These are phyloP conservation scores for Anguilla marmorata DNA, from an alignment of 2,797 vertebrate species.

Conservation along the genomic window DNA sequence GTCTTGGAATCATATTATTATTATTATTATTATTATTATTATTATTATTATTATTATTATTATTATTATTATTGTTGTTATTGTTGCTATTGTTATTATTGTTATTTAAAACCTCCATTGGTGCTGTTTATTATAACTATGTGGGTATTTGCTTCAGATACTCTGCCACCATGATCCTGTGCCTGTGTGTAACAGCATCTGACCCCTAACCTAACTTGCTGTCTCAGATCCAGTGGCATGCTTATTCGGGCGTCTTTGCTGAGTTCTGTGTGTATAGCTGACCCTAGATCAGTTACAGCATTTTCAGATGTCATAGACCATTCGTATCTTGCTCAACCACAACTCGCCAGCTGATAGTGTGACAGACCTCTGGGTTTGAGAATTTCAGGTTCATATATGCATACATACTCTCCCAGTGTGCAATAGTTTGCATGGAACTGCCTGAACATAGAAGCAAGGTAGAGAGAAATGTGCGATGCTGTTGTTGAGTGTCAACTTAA, in stretches of 20 bases:
- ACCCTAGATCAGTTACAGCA: not conserved
- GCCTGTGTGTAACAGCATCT: not conserved
- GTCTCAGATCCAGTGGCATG: not conserved
- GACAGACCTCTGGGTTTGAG: not conserved
- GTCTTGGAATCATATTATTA: not conserved
- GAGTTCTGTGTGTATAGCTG: not conserved
- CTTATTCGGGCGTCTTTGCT: not conserved
- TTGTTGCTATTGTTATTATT: too few species aligned
- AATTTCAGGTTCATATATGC: not conserved
- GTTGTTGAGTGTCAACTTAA: not conserved
- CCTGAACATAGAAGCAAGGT: not conserved
- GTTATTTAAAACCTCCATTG: not conserved
- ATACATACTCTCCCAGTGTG: not conserved
- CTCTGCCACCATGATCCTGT: not conserved
- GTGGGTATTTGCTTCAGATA: not conserved
- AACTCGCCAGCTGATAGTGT: not conserved
- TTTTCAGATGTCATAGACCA: not conserved
- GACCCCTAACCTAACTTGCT: not conserved
- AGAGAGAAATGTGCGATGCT: not conserved
- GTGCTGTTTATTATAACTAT: not conserved
- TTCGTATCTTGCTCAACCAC: not conserved
- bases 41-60: not conserved
- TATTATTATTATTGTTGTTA: not conserved
- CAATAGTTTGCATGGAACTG: not conserved
- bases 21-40: not conserved